Base-by-base conservation (phyloP, 2,888 invertebrate species). In the Meghimatium bilineatum region DNA sequence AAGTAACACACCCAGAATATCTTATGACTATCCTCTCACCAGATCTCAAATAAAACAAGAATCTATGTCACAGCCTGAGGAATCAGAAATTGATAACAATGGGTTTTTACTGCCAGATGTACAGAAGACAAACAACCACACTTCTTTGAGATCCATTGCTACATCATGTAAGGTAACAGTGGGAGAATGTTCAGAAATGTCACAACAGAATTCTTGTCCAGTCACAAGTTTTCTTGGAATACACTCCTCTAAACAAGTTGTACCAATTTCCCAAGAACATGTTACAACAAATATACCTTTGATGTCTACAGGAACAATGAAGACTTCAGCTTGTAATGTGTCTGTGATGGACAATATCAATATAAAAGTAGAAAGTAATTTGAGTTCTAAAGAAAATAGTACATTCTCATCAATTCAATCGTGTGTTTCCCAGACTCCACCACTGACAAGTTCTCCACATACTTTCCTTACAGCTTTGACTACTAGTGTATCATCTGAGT, bases 1-100 rank as follows among this genome's bases (percentile, higher is more conserved):
- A 44, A 67, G 34, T 63, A 75, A 5, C 29, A 14, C 14, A 29
- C 44, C 32, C 5, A 75, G 75, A n/a, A 34, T 67, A 1, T 44
- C 82, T 44, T 49, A 56, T 74, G 82, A 75, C 75, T 75, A 82
- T 34, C 82, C 82, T 17, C 75, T 82, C 10, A 75, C 82, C 14
- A 82, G n/a, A 26, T 12, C 49, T 49, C 82, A 82, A 49, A 82
- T 82, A 8, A 82, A 82, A 56, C 74, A 82, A 34, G 82, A 82
- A 26, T 49, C 44, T 49, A 36, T 56, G 5, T n/a, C 10, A 23
- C 67, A 44, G 12, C 23, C 36, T 17, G 63, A 66, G 1, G n/a
- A 29, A 14, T 56, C 56, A 56, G 60, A 77, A 52, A 32, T 0
- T 32, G 74, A 52, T 20, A 32, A 14, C 74, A 74, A 34, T 49